phyloP scores from a whole-genome alignment of 2,113 vertebrate species.

The Setophaga kirtlandii region DNA sequence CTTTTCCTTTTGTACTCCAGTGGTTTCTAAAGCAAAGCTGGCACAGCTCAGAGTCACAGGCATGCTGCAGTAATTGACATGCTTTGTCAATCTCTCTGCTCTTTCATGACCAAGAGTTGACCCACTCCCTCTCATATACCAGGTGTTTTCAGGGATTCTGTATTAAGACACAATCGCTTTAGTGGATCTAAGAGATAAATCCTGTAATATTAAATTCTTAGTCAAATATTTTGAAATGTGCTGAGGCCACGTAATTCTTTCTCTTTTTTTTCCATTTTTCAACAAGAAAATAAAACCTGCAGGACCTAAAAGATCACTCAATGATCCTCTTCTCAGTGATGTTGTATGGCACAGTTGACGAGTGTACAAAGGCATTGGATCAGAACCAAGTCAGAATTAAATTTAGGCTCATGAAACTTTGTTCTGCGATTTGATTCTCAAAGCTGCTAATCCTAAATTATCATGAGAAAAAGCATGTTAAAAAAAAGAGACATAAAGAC shows the following conservation, averaged over 20 bases:
- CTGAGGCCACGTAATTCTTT: background rate
- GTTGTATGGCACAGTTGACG: background rate
- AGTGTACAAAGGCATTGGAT: constrained; percentile 18
- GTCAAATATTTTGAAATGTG: background rate
- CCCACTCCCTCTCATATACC: background rate
- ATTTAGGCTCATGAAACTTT: constrained; percentile 29
- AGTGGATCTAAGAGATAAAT: background rate
- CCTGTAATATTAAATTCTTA: background rate
- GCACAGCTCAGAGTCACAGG: background rate
- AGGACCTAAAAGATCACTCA: background rate
- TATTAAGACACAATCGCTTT: background rate
- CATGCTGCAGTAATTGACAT: background rate
- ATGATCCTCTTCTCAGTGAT: background rate
- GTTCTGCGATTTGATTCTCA: constrained; percentile 41
- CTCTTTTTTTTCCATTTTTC: background rate
- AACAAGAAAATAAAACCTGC: background rate
- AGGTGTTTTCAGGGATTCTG: background rate
- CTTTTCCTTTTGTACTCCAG: background rate
- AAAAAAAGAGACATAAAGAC: background rate
- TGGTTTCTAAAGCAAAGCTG: background rate
- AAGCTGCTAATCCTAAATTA: constrained; percentile 69
- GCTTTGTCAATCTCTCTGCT: background rate
- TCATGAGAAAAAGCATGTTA: constrained; percentile 33
- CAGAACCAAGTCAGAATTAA: constrained; percentile 60
- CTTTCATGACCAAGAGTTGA: background rate